Conservation (phyloP, 2,888 invertebrate genomes). For the Elegia similella region DNA sequence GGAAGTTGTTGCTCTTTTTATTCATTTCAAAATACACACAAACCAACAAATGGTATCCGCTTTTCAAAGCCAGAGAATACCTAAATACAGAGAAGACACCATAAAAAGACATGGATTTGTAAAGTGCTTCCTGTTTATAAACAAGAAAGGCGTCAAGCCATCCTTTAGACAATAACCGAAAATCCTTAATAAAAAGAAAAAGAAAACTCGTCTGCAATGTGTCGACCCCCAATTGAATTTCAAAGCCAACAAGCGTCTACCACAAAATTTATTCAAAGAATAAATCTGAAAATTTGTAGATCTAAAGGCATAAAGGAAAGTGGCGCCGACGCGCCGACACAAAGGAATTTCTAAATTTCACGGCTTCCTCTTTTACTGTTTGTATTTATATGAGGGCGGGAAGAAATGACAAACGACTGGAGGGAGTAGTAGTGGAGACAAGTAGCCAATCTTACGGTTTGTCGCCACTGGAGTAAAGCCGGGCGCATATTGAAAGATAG, state of each 20-base stretch:
- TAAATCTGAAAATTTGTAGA: slow-evolving; percentile 82
- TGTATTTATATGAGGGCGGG: slow-evolving; percentile 75
- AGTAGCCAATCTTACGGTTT: slow-evolving; percentile 23
- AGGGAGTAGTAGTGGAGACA: slow-evolving; percentile 38
- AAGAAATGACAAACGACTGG: slow-evolving; percentile 75
- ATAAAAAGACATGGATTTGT: slow-evolving; percentile 18
- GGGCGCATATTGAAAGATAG: background rate
- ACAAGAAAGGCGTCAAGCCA: slow-evolving; percentile 30
- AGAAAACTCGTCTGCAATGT: slow-evolving; percentile 74
- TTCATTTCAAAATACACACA: background rate
- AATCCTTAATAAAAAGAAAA: slow-evolving; percentile 59
- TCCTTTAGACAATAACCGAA: slow-evolving; percentile 46
- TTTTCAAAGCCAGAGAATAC: slow-evolving; percentile 16
- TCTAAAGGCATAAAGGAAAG: slow-evolving; percentile 76
- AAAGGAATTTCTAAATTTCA: slow-evolving; percentile 82
- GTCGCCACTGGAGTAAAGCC: slow-evolving; percentile 12
- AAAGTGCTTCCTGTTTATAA: slow-evolving; percentile 25
- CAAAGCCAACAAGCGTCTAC: slow-evolving; percentile 78
- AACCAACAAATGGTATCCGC: background rate
- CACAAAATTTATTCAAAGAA: slow-evolving; percentile 81
- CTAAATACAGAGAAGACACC: slow-evolving; percentile 9
- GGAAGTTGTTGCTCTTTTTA: too few species aligned
- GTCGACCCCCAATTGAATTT: slow-evolving; percentile 80
- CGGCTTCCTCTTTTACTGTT: slow-evolving; percentile 77
- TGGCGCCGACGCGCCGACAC: slow-evolving; percentile 75